Conservation (phyloP, 2,113 vertebrate genomes). For the Scartelaos histophorus region DNA sequence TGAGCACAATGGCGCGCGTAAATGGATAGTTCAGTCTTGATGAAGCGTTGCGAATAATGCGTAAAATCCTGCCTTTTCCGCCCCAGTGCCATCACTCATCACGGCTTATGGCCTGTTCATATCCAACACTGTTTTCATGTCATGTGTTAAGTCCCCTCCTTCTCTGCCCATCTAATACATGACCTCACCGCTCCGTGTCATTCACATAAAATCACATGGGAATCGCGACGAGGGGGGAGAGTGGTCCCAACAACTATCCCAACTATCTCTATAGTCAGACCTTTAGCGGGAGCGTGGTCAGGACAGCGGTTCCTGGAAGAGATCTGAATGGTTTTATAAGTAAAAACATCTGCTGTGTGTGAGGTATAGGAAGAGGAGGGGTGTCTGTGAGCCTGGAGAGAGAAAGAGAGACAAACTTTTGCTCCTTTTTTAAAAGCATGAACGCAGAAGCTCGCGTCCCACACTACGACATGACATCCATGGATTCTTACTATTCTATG, state of each 20-base stretch:
- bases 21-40: slow-evolving; percentile 37
- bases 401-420: slow-evolving; percentile 34
- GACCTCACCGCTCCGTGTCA: slow-evolving; percentile 78
- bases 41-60: slow-evolving; percentile 60
- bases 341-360: slow-evolving; percentile 81
- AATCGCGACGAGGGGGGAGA: slow-evolving; percentile 67
- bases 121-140: slow-evolving; percentile 72
- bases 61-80: slow-evolving; percentile 60
- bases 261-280: slow-evolving; percentile 79
- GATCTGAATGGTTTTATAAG: slow-evolving; percentile 91
- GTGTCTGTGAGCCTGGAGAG: slow-evolving; percentile 50
- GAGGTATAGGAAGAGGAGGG: slow-evolving; percentile 56
- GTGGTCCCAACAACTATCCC: slow-evolving; percentile 75
- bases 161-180: slow-evolving; percentile 59
- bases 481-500: slow-evolving; percentile 96
- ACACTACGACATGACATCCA: slow-evolving; percentile 94
- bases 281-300: slow-evolving; percentile 78
- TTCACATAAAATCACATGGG: slow-evolving; percentile 79
- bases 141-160: slow-evolving; percentile 68
- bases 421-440: slow-evolving; percentile 83
- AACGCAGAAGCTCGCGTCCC: slow-evolving; percentile 94
- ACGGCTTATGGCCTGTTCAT: slow-evolving; percentile 58
- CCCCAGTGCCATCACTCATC: slow-evolving; percentile 61
- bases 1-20: slow-evolving; percentile 18
- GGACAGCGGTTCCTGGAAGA: slow-evolving; percentile 85